Evolutionary conservation across 2,113 vertebrate species (phyloP), one percentile per base, ranked within the genome.

Genomic region (Chaenocephalus aceratus): DNA sequence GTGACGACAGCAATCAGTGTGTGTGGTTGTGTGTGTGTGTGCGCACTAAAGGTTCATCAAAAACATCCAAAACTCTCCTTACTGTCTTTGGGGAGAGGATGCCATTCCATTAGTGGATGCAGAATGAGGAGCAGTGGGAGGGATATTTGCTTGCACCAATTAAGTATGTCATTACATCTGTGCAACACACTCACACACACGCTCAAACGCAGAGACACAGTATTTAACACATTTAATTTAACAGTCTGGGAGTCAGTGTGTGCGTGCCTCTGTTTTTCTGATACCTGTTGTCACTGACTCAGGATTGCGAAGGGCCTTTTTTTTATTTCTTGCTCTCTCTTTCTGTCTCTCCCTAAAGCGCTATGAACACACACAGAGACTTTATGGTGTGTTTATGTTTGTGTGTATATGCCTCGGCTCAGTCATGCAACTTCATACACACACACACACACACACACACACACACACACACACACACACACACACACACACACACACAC

Each of bases 151-250:
- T 78, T 75, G 75, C 79, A 85, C 85, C 84, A 91, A 88, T 90
- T 92, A 92, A 85, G 71, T 80, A 78, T 83, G 75, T 83, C 83
- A 90, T 94, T 92, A 92, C 84, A 69, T 81, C 61, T 16, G 36
- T 75, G 49, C 73, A 58, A 62, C 51, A 75, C 71, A 52, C 56
- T 46, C 44, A 45, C 67, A 34, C 30, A 77, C 56, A 46, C 34
- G 67, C 58, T 23, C 45, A 46, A 36, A 60, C 15, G 52, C 14
- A 64, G 26, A 62, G 60, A 63, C 78, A 65, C 41, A 56, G 46
- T 75, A 66, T 82, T 87, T 71, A 86, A 82, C 58, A 71, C 77
- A 63, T 81, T 80, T 70, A 77, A 86, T 89, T 85, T 66, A 87
- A 83, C 80, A 82, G 75, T 56, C 72, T 86, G 70, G 67, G 68